Percentiles rank a stretch among this genome's conserved stretches.
Conservation (phyloP, 2,888 invertebrate genomes). For the Panopea generosa region DNA sequence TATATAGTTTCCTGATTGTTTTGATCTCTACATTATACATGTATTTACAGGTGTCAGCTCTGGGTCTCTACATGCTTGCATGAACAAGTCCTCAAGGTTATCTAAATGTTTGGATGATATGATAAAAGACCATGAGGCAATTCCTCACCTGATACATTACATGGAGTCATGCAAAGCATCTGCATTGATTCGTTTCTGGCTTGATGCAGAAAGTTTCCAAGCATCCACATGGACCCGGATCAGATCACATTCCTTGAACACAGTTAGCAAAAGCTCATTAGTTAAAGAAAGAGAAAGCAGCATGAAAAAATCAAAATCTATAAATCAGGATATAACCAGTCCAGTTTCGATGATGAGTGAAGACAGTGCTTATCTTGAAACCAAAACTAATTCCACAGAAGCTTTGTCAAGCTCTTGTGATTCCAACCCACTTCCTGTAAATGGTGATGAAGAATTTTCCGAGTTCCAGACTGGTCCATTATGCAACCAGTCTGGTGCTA, state of each 20-base stretch:
- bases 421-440: conserved; percentile 4
- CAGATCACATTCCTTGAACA: conserved; percentile 74
- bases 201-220: conserved; percentile 86
- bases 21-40: too few species aligned
- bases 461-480: too few species aligned
- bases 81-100: conserved; percentile 85
- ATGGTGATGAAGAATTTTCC: background rate
- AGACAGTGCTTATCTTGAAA: background rate
- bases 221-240: conserved; percentile 79
- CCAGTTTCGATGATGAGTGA: conserved; percentile 12
- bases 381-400: background rate
- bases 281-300: conserved; percentile 16
- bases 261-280: conserved; percentile 62
- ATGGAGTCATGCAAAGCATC: conserved; percentile 90
- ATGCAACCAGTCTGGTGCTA: background rate
- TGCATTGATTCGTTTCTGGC: conserved; percentile 86
- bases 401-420: conserved; percentile 4
- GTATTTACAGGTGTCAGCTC: conserved; percentile 61
- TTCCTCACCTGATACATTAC: conserved; percentile 94
- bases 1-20: too few species aligned
- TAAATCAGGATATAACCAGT: conserved; percentile 53
- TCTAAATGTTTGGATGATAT: conserved; percentile 92
- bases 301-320: conserved; percentile 33
- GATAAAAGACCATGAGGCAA: conserved; percentile 91
- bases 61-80: conserved; percentile 46